Conservation (phyloP, 1,140 invertebrate species). For the Aphis gossypii region DNA sequence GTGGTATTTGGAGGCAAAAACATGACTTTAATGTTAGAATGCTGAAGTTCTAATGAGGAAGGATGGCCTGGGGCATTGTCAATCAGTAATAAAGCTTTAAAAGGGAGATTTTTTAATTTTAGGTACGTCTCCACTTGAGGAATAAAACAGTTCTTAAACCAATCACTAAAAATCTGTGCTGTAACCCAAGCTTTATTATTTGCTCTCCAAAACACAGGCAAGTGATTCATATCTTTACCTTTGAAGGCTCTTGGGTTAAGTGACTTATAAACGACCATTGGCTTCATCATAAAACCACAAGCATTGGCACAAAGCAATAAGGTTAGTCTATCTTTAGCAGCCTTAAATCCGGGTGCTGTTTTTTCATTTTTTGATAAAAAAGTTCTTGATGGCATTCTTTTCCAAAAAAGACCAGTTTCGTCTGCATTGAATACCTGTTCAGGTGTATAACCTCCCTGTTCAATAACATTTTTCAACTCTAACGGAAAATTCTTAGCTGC, state of each 20-base stretch:
- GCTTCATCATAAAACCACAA: slow-evolving; percentile 21
- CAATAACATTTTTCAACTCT: slow-evolving; percentile 38
- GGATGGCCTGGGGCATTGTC: not conserved
- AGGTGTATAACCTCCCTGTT: not conserved
- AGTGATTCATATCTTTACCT: not conserved
- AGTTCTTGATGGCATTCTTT: slow-evolving; percentile 38
- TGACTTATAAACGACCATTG: slow-evolving; percentile 40
- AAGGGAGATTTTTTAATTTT: not conserved
- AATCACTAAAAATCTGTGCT: not conserved
- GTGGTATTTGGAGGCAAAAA: too few relatives aligned
- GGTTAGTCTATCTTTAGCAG: not conserved
- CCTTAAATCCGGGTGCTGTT: slow-evolving; percentile 35
- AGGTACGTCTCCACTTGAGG: not conserved
- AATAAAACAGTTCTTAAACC: slow-evolving; percentile 23
- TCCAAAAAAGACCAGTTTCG: slow-evolving; percentile 21
- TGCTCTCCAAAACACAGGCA: slow-evolving; percentile 6
- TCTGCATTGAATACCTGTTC: slow-evolving; percentile 48
- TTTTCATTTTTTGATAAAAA: slow-evolving; percentile 27
- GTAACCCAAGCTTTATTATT: slow-evolving; percentile 34
- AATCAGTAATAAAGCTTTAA: not conserved
- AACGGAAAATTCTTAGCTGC: slow-evolving; percentile 20
- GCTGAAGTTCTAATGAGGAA: not conserved
- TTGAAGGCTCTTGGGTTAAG: slow-evolving; percentile 27
- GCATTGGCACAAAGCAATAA: slow-evolving; percentile 28
- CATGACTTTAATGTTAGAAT: too few relatives aligned